These are phyloP conservation scores for Nomia melanderi DNA, from an alignment of 1,140 invertebrate genomes.

Conservation along the genomic window DNA sequence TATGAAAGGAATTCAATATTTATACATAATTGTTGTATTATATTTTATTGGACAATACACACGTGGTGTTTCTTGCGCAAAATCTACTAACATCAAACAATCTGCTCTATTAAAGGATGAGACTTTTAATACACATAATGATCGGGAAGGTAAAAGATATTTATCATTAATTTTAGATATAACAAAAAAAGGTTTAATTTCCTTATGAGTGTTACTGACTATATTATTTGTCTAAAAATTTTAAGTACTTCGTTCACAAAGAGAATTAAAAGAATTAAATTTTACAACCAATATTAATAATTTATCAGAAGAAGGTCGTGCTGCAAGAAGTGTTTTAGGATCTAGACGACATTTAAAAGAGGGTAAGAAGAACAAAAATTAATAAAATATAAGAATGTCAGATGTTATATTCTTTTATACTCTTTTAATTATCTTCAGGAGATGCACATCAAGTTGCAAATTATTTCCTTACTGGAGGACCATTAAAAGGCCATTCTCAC, in stretches of 20 bases:
- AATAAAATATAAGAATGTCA: neutral
- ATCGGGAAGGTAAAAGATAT: slow-evolving; percentile 45
- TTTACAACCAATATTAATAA: slow-evolving; percentile 40
- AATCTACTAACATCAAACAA: neutral
- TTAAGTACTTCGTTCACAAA: slow-evolving; percentile 43
- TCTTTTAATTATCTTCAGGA: slow-evolving; percentile 38
- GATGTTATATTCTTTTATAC: neutral
- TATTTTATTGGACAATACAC: slow-evolving; percentile 27
- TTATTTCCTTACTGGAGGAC: slow-evolving; percentile 70
- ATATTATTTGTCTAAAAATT: slow-evolving; percentile 29
- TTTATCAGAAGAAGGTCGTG: slow-evolving; percentile 28
- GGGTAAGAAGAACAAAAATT: slow-evolving; percentile 26
- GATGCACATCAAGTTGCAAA: slow-evolving; percentile 67
- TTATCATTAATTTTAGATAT: neutral
- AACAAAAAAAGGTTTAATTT: neutral
- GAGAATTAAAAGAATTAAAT: slow-evolving; percentile 38
- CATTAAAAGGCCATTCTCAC: slow-evolving; percentile 52
- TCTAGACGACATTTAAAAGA: slow-evolving; percentile 39
- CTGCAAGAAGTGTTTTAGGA: slow-evolving; percentile 40
- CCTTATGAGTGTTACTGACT: neutral
- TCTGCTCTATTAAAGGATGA: neutral
- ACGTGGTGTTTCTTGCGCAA: neutral
- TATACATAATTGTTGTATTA: slow-evolving; percentile 27
- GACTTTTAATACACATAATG: neutral
- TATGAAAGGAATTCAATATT: slow-evolving; percentile 13